A percentile compares a stretch with the other conserved stretches of the same genome.
Conservation (phyloP, 1,140 invertebrate species). For the Capitella teleta region DNA sequence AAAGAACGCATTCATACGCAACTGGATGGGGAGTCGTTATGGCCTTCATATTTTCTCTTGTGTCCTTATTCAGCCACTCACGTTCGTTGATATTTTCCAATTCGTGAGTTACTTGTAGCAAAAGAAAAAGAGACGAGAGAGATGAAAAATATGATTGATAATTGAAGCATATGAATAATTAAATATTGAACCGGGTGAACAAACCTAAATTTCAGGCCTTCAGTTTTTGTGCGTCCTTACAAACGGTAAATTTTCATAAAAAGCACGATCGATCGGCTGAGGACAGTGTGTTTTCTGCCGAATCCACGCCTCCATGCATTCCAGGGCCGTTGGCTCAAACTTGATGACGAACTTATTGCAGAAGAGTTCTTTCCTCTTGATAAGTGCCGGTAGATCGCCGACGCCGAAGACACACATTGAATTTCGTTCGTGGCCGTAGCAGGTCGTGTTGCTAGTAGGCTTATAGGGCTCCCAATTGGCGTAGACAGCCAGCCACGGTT, state of each 20-base stretch:
- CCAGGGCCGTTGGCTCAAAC: constrained; percentile 19
- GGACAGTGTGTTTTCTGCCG: not conserved
- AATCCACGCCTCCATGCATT: constrained; percentile 24
- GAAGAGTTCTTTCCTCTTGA: constrained; percentile 19
- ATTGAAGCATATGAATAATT: not conserved
- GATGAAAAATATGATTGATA: not conserved
- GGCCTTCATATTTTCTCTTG: too few species aligned
- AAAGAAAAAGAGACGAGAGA: not conserved
- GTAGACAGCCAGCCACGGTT: constrained; percentile 1
- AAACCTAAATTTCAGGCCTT: not conserved
- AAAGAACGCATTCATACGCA: too few species aligned
- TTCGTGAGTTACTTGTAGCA: not conserved
- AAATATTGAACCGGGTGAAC: not conserved
- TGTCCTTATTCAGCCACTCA: too few species aligned
- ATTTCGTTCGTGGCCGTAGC: not conserved
- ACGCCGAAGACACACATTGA: constrained; percentile 22
- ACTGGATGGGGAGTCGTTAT: too few species aligned
- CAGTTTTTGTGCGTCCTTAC: not conserved
- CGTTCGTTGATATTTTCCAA: too few species aligned
- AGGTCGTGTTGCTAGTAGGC: not conserved
- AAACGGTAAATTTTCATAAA: constrained; percentile 10
- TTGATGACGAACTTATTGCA: constrained; percentile 35
- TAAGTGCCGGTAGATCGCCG: constrained; percentile 22
- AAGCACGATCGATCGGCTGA: constrained; percentile 3
- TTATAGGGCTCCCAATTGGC: not conserved